These are phyloP conservation scores for Mythimna loreyi DNA, from an alignment of 2,888 invertebrate species.

Conservation along the genomic window DNA sequence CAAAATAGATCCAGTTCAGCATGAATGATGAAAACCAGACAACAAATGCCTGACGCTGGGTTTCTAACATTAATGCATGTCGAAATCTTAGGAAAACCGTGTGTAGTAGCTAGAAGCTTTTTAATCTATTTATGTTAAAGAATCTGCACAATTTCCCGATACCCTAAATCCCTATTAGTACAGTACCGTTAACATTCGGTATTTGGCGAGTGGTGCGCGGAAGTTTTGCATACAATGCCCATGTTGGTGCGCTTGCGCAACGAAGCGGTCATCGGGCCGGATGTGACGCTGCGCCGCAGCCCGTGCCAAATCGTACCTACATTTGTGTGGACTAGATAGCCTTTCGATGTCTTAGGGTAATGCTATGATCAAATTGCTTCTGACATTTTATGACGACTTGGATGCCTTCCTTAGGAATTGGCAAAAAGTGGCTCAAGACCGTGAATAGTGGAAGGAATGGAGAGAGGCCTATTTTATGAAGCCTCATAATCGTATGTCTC, in stretches of 20 bases:
- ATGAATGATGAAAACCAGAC: no score
- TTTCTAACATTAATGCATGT: not conserved
- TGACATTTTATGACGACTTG: not conserved
- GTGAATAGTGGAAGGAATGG: no score
- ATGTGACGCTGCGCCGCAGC: conserved; percentile 81
- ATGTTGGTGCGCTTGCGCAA: conserved; percentile 86
- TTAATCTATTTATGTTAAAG: not conserved
- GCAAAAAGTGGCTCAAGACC: no score
- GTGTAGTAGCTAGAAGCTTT: no score
- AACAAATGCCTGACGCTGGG: no score
- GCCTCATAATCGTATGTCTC: no score
- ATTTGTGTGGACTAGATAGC: conserved; percentile 74
- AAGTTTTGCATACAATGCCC: conserved; percentile 90
- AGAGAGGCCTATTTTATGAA: no score
- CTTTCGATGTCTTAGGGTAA: conserved; percentile 53
- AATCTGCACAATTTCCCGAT: conserved; percentile 23
- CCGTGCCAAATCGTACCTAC: conserved; percentile 78
- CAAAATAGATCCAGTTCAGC: no score
- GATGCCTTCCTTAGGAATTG: no score
- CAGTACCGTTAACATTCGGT: conserved; percentile 78
- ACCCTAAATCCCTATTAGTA: conserved; percentile 58
- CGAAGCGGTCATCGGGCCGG: conserved; percentile 83
- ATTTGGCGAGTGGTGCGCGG: conserved; percentile 80
- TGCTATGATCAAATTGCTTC: conserved; percentile 7
- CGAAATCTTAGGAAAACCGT: not conserved